phyloP scores from a whole-genome alignment of 1,140 invertebrate genomes.

The Leptonema lineaticorne region DNA sequence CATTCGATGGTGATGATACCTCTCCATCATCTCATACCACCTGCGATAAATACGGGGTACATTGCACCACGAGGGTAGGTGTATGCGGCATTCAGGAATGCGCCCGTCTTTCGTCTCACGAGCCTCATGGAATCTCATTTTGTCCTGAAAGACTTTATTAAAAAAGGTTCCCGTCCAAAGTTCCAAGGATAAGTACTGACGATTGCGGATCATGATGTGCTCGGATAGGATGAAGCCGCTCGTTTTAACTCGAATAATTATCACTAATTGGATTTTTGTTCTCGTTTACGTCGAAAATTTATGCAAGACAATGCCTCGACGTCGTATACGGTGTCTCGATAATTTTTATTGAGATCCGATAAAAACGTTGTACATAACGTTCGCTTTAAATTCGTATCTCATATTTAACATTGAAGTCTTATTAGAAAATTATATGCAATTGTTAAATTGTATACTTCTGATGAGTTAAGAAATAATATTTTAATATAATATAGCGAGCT shows the following conservation, averaged over 20 bases:
- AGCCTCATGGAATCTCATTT: conserved; percentile 21
- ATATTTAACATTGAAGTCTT: no score
- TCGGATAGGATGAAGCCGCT: not conserved
- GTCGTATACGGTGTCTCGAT: no score
- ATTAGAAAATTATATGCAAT: no score
- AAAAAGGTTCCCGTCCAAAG: conserved; percentile 2
- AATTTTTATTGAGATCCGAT: no score
- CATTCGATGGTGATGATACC: not conserved
- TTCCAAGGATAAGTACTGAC: no score
- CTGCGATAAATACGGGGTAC: not conserved
- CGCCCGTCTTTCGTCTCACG: conserved; percentile 17
- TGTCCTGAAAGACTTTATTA: conserved; percentile 10
- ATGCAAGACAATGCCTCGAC: no score
- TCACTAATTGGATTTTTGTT: conserved; percentile 8
- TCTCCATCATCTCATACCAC: not conserved
- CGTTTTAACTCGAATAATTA: not conserved
- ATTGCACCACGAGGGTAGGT: conserved; percentile 11
- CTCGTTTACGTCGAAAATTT: not conserved
- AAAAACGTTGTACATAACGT: no score
- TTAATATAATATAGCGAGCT: no score
- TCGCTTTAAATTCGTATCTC: no score
- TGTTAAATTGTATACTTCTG: no score
- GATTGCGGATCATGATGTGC: not conserved
- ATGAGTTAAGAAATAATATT: no score
- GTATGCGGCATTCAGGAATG: conserved; percentile 21